Conservation (phyloP, 2,797 vertebrate genomes). For the Tarsius wallacei region DNA sequence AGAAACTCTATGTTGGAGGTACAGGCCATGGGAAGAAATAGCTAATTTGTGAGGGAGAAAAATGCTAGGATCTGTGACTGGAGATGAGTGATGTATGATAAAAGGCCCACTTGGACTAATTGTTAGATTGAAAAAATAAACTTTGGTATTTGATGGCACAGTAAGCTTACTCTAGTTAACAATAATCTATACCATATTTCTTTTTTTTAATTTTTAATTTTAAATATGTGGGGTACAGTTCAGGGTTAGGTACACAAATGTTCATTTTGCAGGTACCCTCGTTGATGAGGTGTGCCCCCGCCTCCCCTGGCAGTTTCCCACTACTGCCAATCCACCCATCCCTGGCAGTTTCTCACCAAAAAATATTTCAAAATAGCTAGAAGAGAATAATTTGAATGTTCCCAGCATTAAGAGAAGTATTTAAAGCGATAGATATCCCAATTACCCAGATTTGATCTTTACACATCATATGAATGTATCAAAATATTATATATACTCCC, state of each 20-base stretch:
- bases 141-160: neutral
- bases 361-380: neutral
- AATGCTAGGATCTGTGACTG: neutral
- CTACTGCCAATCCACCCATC: too few species aligned
- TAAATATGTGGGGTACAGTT: too few species aligned
- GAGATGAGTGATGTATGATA: neutral
- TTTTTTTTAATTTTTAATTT: too few species aligned
- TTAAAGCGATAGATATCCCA: neutral
- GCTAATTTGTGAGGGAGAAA: neutral
- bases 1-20: neutral
- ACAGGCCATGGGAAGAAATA: neutral
- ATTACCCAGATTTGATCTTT: neutral
- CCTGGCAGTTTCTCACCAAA: too few species aligned
- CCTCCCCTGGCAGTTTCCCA: too few species aligned
- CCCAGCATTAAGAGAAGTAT: neutral
- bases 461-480: neutral
- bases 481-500: neutral
- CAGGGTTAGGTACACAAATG: too few species aligned
- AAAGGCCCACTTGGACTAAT: neutral
- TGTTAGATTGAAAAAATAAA: neutral
- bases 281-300: too few species aligned
- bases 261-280: too few species aligned
- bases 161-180: neutral
- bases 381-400: neutral
- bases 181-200: neutral